Conservation (phyloP, 2,113 vertebrate genomes). For the Syngnathus typhle region DNA sequence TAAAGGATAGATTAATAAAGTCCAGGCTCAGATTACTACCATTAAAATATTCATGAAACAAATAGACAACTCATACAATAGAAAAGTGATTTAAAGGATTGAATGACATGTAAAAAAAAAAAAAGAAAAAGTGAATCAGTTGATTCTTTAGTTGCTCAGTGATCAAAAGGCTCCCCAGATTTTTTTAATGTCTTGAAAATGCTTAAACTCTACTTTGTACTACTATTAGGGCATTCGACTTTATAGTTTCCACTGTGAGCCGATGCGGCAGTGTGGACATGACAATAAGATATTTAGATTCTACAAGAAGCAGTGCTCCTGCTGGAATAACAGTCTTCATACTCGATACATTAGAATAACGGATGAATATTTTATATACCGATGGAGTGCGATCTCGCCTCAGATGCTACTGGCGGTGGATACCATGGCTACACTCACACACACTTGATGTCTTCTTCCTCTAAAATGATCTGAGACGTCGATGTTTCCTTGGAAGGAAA, state of each 20-base stretch:
- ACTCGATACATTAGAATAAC: constrained; percentile 48
- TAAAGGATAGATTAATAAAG: neutral
- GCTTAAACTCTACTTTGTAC: neutral
- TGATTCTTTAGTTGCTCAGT: no score
- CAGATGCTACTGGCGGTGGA: constrained; percentile 42
- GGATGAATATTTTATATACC: constrained; percentile 65
- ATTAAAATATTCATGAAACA: neutral
- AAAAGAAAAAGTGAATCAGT: no score
- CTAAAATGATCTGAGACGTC: constrained; percentile 52
- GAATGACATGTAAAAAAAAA: neutral
- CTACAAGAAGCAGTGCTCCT: neutral
- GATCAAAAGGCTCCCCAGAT: no score
- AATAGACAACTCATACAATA: neutral
- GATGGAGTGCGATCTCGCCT: constrained; percentile 45
- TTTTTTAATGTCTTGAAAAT: no score
- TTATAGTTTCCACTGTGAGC: neutral
- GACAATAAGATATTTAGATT: neutral
- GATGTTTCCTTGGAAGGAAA: constrained; percentile 59
- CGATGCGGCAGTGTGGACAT: neutral
- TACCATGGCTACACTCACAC: constrained; percentile 37
- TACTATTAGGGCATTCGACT: neutral
- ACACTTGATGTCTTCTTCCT: constrained; percentile 39
- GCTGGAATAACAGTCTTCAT: constrained; percentile 36
- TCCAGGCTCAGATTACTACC: neutral
- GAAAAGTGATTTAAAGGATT: neutral